Evolutionary conservation across 2,113 vertebrate genomes (phyloP).

Genomic region (Macquaria ambigua): DNA sequence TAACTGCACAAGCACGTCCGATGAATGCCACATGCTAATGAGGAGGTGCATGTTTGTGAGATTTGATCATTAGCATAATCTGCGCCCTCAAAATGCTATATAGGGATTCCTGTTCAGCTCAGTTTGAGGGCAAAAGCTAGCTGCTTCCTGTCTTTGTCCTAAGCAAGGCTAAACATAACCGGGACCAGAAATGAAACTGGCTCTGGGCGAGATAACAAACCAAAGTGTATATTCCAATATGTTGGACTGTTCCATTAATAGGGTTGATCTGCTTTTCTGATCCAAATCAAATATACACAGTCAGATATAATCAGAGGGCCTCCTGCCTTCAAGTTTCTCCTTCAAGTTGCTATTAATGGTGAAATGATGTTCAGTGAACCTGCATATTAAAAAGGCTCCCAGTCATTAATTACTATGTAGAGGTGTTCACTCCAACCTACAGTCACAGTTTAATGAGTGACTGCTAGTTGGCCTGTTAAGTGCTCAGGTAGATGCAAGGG

Average conservation of each 20-base stretch:
- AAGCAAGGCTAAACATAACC: not conserved
- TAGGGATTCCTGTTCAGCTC: not conserved
- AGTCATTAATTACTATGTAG: constrained; percentile 48
- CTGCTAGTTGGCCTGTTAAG: constrained; percentile 44
- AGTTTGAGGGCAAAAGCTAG: not conserved
- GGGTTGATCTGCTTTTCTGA: constrained; percentile 9
- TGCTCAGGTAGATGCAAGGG: not conserved
- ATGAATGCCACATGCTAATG: not conserved
- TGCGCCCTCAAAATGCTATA: not conserved
- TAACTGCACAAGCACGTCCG: not conserved
- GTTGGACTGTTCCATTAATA: not conserved
- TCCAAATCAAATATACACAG: constrained; percentile 13
- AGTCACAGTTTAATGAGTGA: constrained; percentile 50
- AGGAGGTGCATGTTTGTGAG: not conserved
- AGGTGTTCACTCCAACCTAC: constrained; percentile 34
- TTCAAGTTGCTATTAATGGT: constrained; percentile 39
- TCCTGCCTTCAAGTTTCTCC: constrained; percentile 13
- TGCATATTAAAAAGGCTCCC: constrained; percentile 46
- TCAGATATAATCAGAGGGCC: constrained; percentile 3
- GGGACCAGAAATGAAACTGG: not conserved
- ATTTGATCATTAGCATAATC: not conserved
- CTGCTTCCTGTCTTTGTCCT: not conserved
- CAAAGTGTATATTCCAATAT: not conserved
- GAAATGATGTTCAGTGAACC: constrained; percentile 51
- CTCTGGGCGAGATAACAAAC: not conserved